Conservation (phyloP, 2,113 vertebrate species). For the Albula goreensis region DNA sequence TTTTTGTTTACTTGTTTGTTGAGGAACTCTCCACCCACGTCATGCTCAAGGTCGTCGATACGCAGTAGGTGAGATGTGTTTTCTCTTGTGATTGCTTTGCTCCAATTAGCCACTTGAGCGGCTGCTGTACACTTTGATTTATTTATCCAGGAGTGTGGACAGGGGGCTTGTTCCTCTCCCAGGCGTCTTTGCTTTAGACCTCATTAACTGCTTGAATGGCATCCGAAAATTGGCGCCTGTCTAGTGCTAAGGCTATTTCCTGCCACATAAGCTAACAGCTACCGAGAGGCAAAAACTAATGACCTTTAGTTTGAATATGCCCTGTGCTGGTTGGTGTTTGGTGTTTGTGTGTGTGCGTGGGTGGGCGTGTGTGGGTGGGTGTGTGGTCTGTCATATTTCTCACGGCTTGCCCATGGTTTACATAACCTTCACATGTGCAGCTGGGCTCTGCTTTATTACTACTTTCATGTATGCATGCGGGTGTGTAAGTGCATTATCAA, state of each 20-base stretch:
- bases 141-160: conserved; percentile 68
- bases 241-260: conserved; percentile 68
- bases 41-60: conserved; percentile 69
- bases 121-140: conserved; percentile 77
- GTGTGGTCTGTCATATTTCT: background rate
- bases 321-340: conserved; percentile 32
- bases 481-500: too few relatives aligned
- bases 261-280: conserved; percentile 61
- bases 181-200: conserved; percentile 62
- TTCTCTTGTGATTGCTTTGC: conserved; percentile 62
- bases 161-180: conserved; percentile 51
- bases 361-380: background rate
- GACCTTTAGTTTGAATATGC: conserved; percentile 63
- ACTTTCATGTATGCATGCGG: background rate
- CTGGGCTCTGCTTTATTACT: background rate
- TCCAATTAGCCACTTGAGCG: conserved; percentile 77
- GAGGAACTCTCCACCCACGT: conserved; percentile 44
- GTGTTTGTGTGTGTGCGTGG: conserved; percentile 9
- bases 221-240: conserved; percentile 58
- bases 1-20: conserved; percentile 45
- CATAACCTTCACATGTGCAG: background rate
- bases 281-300: conserved; percentile 48
- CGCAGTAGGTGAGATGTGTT: conserved; percentile 75
- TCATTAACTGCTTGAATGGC: conserved; percentile 70
- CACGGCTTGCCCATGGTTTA: background rate